Evolutionary conservation across 1,140 invertebrate species (phyloP), one percentile per base, ranked within the genome.

Genomic region (Sarcophaga peregrina): DNA sequence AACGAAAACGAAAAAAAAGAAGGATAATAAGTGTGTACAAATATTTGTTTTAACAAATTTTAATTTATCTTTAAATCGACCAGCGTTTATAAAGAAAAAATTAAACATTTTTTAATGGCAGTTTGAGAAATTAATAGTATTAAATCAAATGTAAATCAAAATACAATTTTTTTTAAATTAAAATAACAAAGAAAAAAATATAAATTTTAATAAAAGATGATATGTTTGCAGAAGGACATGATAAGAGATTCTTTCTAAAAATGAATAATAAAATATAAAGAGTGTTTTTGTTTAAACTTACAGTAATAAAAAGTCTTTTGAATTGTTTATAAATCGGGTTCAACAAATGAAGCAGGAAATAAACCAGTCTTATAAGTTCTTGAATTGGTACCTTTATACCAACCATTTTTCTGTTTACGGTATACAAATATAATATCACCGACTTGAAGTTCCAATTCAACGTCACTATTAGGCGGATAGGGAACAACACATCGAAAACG

Each of bases 401-500:
- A 98, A 13, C 97, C 97, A 87, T 98, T 97, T 45, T 98, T 97
- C 54, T 97, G 93, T 89, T 98, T 98, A 85, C 96, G 96, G 87
- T 96, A 95, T 5, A 98, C 97, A 86, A 96, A 95, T 82, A 98
- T 96, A 80, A 98, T 95, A 87, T 98, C 97, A 37, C 97, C 96
- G 17, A 97, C 93, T 84, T 96, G 95, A 1, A 98, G 91, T 88
- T 98, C 96, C 83, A 98, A 86, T 90, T 98, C 97, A 87, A 97
- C 96, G 85, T 98, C 97, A 84, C 96, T 97, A 88, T 98, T 97
- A 0, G 97, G 96, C n/a, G 97, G 97, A 92, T 98, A 98, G 8
- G 97, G 95, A 37, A 96, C 96, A 84, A 98, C 96, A 90, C 97
- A 98, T 48, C 96, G 94, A 87, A 96, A 98, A 91, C 95, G 87